These are phyloP conservation scores for Nudaria mundana DNA, from an alignment of 2,888 invertebrate genomes.

Conservation along the genomic window DNA sequence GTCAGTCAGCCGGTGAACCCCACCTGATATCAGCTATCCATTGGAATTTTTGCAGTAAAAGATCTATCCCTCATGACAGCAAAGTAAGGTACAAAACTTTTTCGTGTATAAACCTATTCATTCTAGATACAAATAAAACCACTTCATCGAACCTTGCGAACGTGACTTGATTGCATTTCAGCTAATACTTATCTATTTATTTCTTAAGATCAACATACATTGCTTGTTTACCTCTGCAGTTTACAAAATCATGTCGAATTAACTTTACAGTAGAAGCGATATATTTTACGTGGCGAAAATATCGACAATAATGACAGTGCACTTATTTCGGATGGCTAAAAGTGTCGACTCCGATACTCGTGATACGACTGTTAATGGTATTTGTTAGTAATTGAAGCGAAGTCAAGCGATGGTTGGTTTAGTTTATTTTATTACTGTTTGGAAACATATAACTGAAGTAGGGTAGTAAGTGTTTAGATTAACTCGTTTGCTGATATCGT, in stretches of 20 bases:
- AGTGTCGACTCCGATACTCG: conserved; percentile 31
- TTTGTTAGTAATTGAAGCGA: conserved; percentile 18
- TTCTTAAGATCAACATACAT: not conserved
- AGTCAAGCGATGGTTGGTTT: conserved; percentile 8
- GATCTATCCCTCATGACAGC: too few species aligned
- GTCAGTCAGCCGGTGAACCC: too few species aligned
- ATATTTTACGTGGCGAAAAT: not conserved
- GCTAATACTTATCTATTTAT: not conserved
- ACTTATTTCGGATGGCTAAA: conserved; percentile 24
- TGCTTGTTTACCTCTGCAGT: not conserved
- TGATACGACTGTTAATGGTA: conserved; percentile 24
- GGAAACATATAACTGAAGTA: not conserved
- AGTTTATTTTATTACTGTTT: conserved; percentile 19
- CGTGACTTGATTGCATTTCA: conserved; percentile 18
- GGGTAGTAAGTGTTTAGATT: not conserved
- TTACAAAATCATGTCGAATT: not conserved
- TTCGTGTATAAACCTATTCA: conserved; percentile 1
- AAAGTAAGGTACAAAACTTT: not conserved
- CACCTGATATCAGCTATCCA: too few species aligned
- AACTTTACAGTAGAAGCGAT: conserved; percentile 1
- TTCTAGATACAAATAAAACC: conserved; percentile 20
- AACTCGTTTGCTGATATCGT: not conserved
- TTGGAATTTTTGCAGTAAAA: too few species aligned
- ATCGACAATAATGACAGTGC: conserved; percentile 5
- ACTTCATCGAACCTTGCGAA: conserved; percentile 15